Conservation (phyloP, 2,797 vertebrate genomes). For the Phoxinus dragarum region DNA sequence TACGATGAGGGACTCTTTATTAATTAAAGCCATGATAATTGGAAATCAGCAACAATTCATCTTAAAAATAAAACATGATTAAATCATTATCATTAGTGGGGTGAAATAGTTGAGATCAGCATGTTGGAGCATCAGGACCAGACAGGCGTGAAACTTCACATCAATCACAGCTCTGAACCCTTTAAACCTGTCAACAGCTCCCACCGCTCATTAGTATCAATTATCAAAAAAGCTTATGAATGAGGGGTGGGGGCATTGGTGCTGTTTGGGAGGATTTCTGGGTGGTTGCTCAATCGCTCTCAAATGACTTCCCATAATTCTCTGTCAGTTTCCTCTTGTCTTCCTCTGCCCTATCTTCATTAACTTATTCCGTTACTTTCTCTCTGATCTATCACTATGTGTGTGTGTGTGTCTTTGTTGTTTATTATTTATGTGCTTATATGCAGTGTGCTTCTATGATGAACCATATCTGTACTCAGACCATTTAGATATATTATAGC, state of each 20-base stretch:
- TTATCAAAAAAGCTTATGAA: conserved; percentile 51
- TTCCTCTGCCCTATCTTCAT: background rate
- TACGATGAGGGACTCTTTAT: conserved; percentile 27
- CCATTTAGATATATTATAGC: background rate
- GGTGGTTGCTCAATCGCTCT: conserved; percentile 11
- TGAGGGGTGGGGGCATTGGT: background rate
- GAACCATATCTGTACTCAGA: background rate
- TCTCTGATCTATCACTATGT: background rate
- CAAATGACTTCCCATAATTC: conserved; percentile 16
- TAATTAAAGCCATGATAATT: conserved; percentile 57
- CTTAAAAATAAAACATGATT: conserved; percentile 48
- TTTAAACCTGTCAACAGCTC: conserved; percentile 49
- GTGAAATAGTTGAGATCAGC: conserved; percentile 35
- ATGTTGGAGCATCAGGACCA: conserved; percentile 24
- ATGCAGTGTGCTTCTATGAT: background rate
- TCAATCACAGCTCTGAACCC: conserved; percentile 53
- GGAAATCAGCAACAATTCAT: conserved; percentile 48
- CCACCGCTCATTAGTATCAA: conserved; percentile 57
- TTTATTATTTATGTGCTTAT: background rate
- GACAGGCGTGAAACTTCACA: conserved; percentile 40
- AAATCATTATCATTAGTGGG: conserved; percentile 24
- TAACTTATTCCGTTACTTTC: background rate
- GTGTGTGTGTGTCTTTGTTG: background rate
- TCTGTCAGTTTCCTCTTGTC: background rate
- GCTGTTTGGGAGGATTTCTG: conserved; percentile 31